These are phyloP conservation scores for Drosophila monieri DNA, from an alignment of 2,888 invertebrate species.

Conservation along the genomic window DNA sequence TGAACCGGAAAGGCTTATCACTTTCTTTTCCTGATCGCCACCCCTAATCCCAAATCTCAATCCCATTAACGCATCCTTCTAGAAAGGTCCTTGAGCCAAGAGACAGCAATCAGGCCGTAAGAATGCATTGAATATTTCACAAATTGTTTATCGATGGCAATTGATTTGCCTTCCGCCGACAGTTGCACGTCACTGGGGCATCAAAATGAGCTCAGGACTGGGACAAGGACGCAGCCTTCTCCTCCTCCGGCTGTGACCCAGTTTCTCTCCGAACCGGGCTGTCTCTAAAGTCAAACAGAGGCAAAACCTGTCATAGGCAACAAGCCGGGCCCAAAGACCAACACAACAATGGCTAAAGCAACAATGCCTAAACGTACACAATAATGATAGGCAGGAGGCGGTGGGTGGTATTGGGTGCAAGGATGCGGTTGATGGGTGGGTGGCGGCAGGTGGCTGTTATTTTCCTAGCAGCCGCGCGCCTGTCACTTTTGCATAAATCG, in stretches of 20 bases:
- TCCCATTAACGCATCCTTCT: conserved; percentile 17
- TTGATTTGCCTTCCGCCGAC: conserved; percentile 59
- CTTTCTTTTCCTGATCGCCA: neutral
- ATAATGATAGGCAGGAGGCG: conserved; percentile 55
- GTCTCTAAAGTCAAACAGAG: conserved; percentile 52
- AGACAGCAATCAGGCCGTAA: conserved; percentile 4
- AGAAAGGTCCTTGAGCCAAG: neutral
- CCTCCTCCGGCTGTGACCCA: conserved; percentile 52
- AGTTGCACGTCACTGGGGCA: conserved; percentile 55
- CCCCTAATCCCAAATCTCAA: conserved; percentile 5
- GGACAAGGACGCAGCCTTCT: conserved; percentile 52
- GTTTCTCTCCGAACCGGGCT: conserved; percentile 46
- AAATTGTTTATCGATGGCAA: conserved; percentile 56
- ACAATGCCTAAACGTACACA: conserved; percentile 68
- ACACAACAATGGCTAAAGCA: conserved; percentile 52
- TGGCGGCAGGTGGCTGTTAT: neutral
- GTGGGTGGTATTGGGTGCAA: conserved; percentile 6
- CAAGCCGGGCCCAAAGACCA: conserved; percentile 39
- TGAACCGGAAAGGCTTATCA: neutral
- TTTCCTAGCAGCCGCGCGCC: conserved; percentile 9
- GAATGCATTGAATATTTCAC: conserved; percentile 46
- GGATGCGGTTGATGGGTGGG: conserved; percentile 3
- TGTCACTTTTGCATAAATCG: conserved; percentile 73
- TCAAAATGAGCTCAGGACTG: conserved; percentile 4
- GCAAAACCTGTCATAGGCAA: conserved; percentile 56